phyloP scores from a whole-genome alignment of 2,888 invertebrate genomes.

The Priocnemis perturbator region DNA sequence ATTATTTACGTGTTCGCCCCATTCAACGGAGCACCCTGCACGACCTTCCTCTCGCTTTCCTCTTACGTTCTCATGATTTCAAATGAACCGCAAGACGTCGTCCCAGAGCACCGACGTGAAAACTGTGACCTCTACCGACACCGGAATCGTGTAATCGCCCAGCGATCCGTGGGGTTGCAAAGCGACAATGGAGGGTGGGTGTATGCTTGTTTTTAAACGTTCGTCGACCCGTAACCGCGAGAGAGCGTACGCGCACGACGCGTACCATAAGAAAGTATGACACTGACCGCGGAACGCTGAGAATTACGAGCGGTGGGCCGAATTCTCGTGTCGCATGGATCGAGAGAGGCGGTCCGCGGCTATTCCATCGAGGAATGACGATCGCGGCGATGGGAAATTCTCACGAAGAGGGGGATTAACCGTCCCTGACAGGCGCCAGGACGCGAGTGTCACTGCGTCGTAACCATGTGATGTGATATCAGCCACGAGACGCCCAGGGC shows the following conservation, averaged over 20 bases:
- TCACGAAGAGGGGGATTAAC: background rate
- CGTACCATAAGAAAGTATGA: background rate
- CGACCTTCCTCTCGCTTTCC: too few species aligned
- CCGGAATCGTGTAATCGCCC: too few species aligned
- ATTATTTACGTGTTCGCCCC: too few species aligned
- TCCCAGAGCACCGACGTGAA: background rate
- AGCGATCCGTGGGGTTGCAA: conserved; percentile 12
- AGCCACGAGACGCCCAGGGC: conserved; percentile 58
- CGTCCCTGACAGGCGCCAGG: conserved; percentile 18
- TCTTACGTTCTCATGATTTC: too few species aligned
- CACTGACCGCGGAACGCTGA: too few species aligned
- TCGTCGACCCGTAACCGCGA: conserved; percentile 6
- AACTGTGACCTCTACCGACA: background rate
- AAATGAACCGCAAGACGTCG: too few species aligned
- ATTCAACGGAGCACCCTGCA: too few species aligned
- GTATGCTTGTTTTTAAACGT: conserved; percentile 19
- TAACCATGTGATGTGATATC: conserved; percentile 61
- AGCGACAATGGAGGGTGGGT: conserved; percentile 25
- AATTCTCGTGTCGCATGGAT: too few species aligned
- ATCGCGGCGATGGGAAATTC: background rate
- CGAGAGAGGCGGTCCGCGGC: too few species aligned
- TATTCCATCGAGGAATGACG: too few species aligned
- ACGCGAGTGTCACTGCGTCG: conserved; percentile 51
- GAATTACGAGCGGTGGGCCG: too few species aligned
- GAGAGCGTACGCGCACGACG: background rate